A percentile compares a stretch with the other conserved stretches of the same genome.
These are phyloP conservation scores for Nycticryphes semicollaris DNA, from an alignment of 2,113 vertebrate genomes.

Conservation along the genomic window DNA sequence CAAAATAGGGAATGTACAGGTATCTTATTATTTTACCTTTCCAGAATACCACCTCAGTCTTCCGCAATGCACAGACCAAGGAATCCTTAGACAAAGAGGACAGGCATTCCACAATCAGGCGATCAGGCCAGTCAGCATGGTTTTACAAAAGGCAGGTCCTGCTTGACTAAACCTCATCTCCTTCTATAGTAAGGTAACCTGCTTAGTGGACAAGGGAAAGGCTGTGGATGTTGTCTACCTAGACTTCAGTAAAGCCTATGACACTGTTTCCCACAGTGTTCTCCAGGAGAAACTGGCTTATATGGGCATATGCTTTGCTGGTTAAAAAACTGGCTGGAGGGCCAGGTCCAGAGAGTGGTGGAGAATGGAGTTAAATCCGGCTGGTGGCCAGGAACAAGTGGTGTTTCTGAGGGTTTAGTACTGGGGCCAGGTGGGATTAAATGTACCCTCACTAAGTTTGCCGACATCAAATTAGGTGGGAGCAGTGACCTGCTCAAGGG, in stretches of 20 bases:
- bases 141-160: background rate
- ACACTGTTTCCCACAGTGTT: background rate
- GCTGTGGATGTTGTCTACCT: background rate
- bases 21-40: background rate
- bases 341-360: background rate
- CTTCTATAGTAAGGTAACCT: background rate
- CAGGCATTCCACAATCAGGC: background rate
- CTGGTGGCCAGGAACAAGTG: background rate
- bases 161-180: background rate
- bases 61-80: background rate
- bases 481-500: background rate
- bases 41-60: background rate
- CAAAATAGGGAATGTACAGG: fast-evolving
- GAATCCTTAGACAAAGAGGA: background rate
- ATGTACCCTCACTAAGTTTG: background rate
- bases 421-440: background rate
- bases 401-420: background rate
- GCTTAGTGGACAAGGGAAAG: background rate
- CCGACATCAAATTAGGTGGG: background rate
- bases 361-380: background rate
- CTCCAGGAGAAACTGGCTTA: background rate
- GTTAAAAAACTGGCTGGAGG: background rate
- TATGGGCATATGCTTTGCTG: background rate
- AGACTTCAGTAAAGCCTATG: background rate
- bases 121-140: background rate